phyloP scores from a whole-genome alignment of 2,888 invertebrate genomes.

The Oligia latruncula region DNA sequence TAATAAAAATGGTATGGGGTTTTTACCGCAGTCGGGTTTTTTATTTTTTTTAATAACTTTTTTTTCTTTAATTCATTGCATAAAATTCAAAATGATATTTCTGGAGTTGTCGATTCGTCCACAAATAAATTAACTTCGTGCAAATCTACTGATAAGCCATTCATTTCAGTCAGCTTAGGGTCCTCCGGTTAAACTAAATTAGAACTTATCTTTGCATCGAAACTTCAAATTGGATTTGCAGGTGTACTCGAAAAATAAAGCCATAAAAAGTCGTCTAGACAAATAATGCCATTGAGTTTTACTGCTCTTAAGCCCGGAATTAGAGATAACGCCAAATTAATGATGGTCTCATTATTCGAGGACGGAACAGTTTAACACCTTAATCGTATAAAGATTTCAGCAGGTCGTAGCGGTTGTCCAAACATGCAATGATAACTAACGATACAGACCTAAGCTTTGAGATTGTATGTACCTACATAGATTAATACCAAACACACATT shows the following conservation, averaged over 20 bases:
- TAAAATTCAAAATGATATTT: neutral
- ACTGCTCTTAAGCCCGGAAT: slow-evolving; percentile 15
- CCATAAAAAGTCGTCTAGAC: neutral
- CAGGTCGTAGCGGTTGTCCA: neutral
- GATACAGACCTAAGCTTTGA: neutral
- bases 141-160: neutral
- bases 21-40: too few species aligned
- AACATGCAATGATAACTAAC: slow-evolving; percentile 9
- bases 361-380: neutral
- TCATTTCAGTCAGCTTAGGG: neutral
- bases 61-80: neutral
- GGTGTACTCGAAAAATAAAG: slow-evolving; percentile 13
- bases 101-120: too few species aligned
- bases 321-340: slow-evolving; percentile 22
- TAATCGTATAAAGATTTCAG: slow-evolving; percentile 9
- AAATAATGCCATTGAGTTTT: slow-evolving; percentile 16
- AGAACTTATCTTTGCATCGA: too few species aligned
- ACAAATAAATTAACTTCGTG: neutral
- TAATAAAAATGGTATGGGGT: too few species aligned
- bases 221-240: slow-evolving; percentile 4
- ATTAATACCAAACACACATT: slow-evolving; percentile 5
- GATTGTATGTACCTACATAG: neutral
- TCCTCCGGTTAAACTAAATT: neutral
- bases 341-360: slow-evolving; percentile 2
- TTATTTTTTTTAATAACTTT: too few species aligned